phyloP scores from a whole-genome alignment of 2,888 invertebrate genomes.

The Rutpela maculata region DNA sequence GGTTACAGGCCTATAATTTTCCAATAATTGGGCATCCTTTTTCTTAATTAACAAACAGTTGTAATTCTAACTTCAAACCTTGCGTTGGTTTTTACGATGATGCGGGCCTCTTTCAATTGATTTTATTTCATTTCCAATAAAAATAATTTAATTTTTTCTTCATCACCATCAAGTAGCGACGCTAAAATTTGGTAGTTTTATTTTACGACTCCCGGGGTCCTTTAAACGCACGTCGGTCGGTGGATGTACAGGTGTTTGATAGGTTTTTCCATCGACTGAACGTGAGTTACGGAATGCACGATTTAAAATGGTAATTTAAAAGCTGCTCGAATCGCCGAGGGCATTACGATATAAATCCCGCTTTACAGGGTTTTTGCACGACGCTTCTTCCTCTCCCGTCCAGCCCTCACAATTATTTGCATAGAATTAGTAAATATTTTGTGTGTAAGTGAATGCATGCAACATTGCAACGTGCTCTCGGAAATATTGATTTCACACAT shows the following conservation, averaged over 20 bases:
- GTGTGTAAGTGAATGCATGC: neutral
- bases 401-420: neutral
- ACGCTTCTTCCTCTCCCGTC: slow-evolving; percentile 11
- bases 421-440: slow-evolving; percentile 12
- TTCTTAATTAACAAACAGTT: no score
- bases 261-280: slow-evolving; percentile 19
- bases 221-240: slow-evolving; percentile 5
- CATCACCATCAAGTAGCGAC: neutral
- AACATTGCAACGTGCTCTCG: neutral
- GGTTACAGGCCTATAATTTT: no score
- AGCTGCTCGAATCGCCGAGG: slow-evolving; percentile 17
- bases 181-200: slow-evolving; percentile 14
- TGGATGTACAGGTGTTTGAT: slow-evolving; percentile 28
- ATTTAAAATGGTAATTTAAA: slow-evolving; percentile 33
- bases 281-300: slow-evolving; percentile 20
- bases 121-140: neutral
- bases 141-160: neutral
- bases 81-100: no score
- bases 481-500: neutral
- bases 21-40: no score
- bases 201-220: neutral
- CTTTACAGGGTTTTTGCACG: slow-evolving; percentile 3
- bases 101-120: no score
- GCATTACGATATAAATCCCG: slow-evolving; percentile 15
- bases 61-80: no score